Conservation (phyloP, 2,888 invertebrate species). For the Pecten maximus region DNA sequence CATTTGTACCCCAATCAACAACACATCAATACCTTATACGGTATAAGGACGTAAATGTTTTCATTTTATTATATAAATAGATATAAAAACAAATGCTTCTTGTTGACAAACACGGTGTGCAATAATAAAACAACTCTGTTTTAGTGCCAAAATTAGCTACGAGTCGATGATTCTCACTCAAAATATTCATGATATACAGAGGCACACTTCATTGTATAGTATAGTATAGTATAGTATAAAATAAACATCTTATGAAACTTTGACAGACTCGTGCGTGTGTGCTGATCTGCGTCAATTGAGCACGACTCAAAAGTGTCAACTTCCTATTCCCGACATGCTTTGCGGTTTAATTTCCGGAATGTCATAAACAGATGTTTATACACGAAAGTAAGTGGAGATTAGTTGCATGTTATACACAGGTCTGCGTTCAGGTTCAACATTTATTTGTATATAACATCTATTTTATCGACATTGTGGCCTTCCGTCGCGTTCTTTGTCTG, state of each 20-base stretch:
- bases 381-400: not conserved
- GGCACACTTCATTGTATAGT: not conserved
- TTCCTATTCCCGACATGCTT: conserved; percentile 3
- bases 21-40: too few relatives aligned
- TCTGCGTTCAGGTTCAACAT: too few relatives aligned
- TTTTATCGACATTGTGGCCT: too few relatives aligned
- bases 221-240: not conserved
- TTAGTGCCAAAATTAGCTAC: not conserved
- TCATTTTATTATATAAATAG: not conserved
- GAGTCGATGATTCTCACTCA: not conserved
- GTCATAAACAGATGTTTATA: not conserved
- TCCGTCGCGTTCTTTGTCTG: too few relatives aligned
- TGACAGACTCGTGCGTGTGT: not conserved
- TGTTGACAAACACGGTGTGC: not conserved
- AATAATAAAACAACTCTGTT: not conserved
- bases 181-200: not conserved
- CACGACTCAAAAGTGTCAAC: not conserved
- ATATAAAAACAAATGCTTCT: not conserved
- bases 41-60: not conserved
- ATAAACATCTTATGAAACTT: too few relatives aligned
- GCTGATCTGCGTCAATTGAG: not conserved
- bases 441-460: too few relatives aligned
- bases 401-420: too few relatives aligned
- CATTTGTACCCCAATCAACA: too few relatives aligned
- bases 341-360: not conserved